These are phyloP conservation scores for Glyptemys insculpta DNA, from an alignment of 2,797 vertebrate genomes.

Conservation along the genomic window DNA sequence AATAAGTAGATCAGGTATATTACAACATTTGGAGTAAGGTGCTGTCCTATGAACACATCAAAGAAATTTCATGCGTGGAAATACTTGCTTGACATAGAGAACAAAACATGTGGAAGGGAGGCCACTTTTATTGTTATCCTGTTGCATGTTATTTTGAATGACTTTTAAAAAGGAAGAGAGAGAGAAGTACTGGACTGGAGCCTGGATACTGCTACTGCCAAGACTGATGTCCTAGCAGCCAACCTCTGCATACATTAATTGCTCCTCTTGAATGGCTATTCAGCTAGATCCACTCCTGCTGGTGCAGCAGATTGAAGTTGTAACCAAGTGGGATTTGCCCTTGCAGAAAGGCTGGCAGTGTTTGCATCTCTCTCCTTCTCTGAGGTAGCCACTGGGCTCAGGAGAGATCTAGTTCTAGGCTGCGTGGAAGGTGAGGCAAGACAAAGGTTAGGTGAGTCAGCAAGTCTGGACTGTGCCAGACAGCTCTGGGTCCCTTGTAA, in stretches of 20 bases:
- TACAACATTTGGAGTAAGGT: not conserved
- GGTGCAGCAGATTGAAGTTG: not conserved
- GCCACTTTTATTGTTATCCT: not conserved
- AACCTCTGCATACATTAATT: not conserved
- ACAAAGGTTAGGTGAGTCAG: not conserved
- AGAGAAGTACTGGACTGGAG: not conserved
- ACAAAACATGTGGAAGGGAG: not conserved
- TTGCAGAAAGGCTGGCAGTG: not conserved
- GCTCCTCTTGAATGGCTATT: not conserved
- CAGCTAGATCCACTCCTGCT: not conserved
- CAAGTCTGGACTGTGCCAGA: not conserved
- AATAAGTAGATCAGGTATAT: not conserved
- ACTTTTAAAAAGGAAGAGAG: conserved; percentile 26
- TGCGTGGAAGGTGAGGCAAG: not conserved
- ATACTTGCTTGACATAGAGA: not conserved
- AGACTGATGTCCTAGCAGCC: not conserved
- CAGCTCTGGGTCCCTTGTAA: not conserved
- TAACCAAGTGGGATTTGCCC: not conserved
- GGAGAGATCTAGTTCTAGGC: not conserved
- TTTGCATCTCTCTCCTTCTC: not conserved
- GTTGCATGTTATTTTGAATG: not conserved
- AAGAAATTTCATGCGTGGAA: not conserved
- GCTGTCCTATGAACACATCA: conserved; percentile 15
- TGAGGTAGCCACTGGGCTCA: not conserved
- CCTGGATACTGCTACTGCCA: not conserved